Evolutionary conservation across 2,888 invertebrate genomes (phyloP).

Genomic region (Nematopogon swammerdamellus): DNA sequence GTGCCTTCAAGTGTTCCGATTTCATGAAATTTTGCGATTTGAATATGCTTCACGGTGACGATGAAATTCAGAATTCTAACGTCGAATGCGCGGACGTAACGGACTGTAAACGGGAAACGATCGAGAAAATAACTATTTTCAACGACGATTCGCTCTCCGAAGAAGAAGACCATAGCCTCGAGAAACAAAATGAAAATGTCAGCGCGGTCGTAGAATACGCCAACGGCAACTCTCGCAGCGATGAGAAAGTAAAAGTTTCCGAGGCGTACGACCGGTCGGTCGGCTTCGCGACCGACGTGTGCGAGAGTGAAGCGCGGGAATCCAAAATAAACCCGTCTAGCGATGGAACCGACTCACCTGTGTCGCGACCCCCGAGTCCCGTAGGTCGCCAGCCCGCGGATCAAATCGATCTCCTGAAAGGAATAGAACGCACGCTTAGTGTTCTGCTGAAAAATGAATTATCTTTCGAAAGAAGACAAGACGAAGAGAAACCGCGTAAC

Average conservation of each 20-base stretch:
- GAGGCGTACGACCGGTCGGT: slow-evolving; percentile 10
- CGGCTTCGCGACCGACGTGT: not conserved
- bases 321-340: not conserved
- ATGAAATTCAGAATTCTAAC: slow-evolving; percentile 6
- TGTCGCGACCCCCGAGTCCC: not conserved
- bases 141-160: not conserved
- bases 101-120: too few species aligned
- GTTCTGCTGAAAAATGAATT: slow-evolving; percentile 55
- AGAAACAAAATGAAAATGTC: slow-evolving; percentile 12
- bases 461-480: slow-evolving; percentile 34
- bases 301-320: not conserved
- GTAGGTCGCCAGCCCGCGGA: slow-evolving; percentile 15
- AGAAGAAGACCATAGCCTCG: slow-evolving; percentile 7
- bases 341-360: not conserved
- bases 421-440: slow-evolving; percentile 52
- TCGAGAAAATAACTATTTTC: slow-evolving; percentile 15
- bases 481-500: slow-evolving; percentile 42
- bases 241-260: slow-evolving; percentile 2
- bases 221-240: slow-evolving; percentile 9
- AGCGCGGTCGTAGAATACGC: slow-evolving; percentile 12
- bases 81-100: slow-evolving; percentile 22
- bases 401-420: slow-evolving; percentile 52
- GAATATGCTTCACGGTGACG: slow-evolving; percentile 46
- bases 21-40: slow-evolving; percentile 37
- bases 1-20: slow-evolving; percentile 16